Percentiles rank a stretch among this genome's conserved stretches.
Conservation (phyloP, 1,140 invertebrate species). For the Pentalonia nigronervosa region DNA sequence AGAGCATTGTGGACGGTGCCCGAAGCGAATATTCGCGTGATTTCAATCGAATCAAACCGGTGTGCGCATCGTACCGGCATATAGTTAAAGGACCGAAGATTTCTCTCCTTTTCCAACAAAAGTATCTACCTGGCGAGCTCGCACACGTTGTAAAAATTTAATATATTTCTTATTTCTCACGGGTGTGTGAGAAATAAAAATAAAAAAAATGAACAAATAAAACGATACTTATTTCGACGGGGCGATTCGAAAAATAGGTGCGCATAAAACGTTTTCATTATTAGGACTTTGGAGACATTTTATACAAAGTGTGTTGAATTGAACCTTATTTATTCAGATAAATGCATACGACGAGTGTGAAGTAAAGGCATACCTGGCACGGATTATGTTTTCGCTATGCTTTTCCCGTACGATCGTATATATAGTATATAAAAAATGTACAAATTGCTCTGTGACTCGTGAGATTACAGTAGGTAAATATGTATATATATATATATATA, state of each 20-base stretch:
- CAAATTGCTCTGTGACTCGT: not conserved
- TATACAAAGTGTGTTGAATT: not conserved
- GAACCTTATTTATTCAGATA: conserved; percentile 4
- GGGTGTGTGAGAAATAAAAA: not conserved
- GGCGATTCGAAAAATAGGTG: not conserved
- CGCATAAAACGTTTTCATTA: not conserved
- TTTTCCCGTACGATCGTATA: not conserved
- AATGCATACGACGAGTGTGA: not conserved
- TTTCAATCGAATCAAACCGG: not conserved
- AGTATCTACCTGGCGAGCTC: not conserved
- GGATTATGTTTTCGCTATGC: not conserved
- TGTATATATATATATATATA: not conserved
- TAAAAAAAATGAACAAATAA: not conserved
- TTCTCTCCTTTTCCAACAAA: not conserved
- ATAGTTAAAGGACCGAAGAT: not conserved
- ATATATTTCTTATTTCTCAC: not conserved
- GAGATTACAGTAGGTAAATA: not conserved
- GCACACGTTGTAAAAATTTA: not conserved
- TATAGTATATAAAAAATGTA: not conserved
- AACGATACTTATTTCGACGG: not conserved
- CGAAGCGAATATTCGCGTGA: not conserved
- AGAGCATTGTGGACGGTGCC: not conserved
- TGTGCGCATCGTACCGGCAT: not conserved
- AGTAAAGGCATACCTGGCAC: not conserved
- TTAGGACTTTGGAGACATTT: not conserved